phyloP scores from a whole-genome alignment of 2,113 vertebrate species.

The Sylvicapra grimmia region DNA sequence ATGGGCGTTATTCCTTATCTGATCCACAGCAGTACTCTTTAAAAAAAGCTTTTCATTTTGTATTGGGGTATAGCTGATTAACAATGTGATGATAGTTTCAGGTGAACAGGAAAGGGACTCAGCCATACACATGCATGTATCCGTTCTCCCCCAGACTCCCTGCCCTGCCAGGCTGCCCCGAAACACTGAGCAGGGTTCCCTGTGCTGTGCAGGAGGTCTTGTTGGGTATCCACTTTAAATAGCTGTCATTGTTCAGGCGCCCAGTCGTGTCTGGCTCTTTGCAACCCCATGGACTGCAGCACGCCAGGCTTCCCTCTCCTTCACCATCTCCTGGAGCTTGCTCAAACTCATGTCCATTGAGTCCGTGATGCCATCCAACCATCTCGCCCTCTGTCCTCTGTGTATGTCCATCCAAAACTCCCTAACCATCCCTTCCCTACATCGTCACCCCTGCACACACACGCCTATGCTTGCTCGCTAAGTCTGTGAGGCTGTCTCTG shows the following conservation, averaged over 20 bases:
- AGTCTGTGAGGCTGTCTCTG: neutral
- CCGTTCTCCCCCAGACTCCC: neutral
- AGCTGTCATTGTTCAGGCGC: accelerated
- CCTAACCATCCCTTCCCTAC: neutral
- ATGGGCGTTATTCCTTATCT: neutral
- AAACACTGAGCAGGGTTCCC: neutral
- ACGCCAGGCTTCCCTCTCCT: neutral
- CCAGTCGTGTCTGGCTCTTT: neutral
- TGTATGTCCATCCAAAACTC: neutral
- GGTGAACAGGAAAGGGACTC: neutral
- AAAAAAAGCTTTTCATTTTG: neutral
- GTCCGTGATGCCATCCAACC: neutral
- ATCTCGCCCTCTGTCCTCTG: neutral
- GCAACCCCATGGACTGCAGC: neutral
- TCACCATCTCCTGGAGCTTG: neutral
- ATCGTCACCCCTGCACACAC: neutral
- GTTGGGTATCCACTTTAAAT: neutral
- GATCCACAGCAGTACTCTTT: neutral
- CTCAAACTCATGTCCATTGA: neutral
- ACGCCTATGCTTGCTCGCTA: neutral
- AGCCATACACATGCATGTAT: accelerated
- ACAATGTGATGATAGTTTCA: neutral
- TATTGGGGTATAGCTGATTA: neutral
- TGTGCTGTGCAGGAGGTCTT: neutral
- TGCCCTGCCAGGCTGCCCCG: neutral